Base-by-base conservation (phyloP, 2,888 invertebrate species). In the Sphecodes monilicornis region DNA sequence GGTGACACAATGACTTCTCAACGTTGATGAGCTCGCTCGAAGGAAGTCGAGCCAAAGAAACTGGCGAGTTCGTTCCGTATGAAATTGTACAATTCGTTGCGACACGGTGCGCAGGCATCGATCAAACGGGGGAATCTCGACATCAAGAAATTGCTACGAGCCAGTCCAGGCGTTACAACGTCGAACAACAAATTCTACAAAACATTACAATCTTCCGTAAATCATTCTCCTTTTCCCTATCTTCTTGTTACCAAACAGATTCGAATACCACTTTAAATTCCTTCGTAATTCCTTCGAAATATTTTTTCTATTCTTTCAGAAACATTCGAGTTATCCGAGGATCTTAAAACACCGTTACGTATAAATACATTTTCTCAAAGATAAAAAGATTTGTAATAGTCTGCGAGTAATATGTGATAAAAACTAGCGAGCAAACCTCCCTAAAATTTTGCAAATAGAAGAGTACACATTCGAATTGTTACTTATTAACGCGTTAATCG, bases 1-100 rank as follows among this genome's bases (percentile, higher is more conserved):
- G 72, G 50, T 76, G 84, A 82, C 83, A 82, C 84, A 76, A 84
- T 84, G 72, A 82, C 75, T 84, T 82, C 84, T 46, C 82, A 66
- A 70, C 64, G 82, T 60, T 57, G 60, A n/a, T 36, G 29, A 18
- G 36, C 36, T 36, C 73, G 26, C 36, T 26, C 73, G 39, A 43
- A 54, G 54, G 68, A 78, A 46, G 36, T 39, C 46, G 50, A 60
- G 32, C 57, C 43, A 16, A 78, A 82, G 39, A 46, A 75, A 70
- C 54, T 60, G 36, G 41, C 1, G 64, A 80, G 32, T 41, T 41
- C 29, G 43, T 71, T 26, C 50, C 39, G 13, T 57, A 22, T 29
- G 60, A 66, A 36, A 66, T 36, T 36, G 66, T 66, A 66, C 66
- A 39, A 22, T 39, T 22, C 66, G 36, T 36, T 66, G 32, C 66